Evolutionary conservation across 2,113 vertebrate species (phyloP), one percentile per base, ranked within the genome.

Genomic region (Hyperopisus bebe): DNA sequence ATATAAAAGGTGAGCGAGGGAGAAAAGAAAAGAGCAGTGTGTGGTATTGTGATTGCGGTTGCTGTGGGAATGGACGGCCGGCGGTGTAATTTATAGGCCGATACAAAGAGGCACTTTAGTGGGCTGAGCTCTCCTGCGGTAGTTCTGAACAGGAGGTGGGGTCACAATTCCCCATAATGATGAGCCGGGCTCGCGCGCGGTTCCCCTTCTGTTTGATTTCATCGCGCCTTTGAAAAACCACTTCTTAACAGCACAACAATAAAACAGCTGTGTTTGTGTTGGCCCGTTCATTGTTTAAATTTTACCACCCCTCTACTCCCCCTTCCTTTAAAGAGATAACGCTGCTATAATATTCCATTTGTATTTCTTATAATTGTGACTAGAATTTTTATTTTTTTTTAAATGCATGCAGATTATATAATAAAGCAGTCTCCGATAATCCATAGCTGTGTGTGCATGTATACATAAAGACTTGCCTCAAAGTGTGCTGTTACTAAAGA

Each of bases 201-300:
- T 47, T 91, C 87, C 92, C 94, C 93, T 92, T 94, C 95, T 95
- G 95, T 95, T 94, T 92, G 92, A 92, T 93, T 93, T 92, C 92
- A 93, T 93, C 91, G 88, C 86, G 77, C 91, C 90, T 92, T 92
- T 92, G 92, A 92, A 94, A 95, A 95, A 94, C 92, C 94, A 94
- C 95, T 96, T 95, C 95, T 95, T 95, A 95, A 94, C 95, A 94
- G 94, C 62, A 91, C 93, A 94, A 96, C 95, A 96, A 96, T 96
- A 95, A 95, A 96, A 96, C 95, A 96, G 95, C 95, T 96, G 95
- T 96, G 96, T 96, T 96, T 96, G 94, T 95, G 93, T 96, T 96
- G 94, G 95, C 95, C 93, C 92, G 93, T 93, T 95, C 94, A 95
- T 94, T 93, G 94, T 94, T 94, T 95, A 93, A 90, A 92, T 94